Evolutionary conservation across 1,140 invertebrate genomes (phyloP), one percentile per base, ranked within the genome.

Genomic region (Ips typographus): DNA sequence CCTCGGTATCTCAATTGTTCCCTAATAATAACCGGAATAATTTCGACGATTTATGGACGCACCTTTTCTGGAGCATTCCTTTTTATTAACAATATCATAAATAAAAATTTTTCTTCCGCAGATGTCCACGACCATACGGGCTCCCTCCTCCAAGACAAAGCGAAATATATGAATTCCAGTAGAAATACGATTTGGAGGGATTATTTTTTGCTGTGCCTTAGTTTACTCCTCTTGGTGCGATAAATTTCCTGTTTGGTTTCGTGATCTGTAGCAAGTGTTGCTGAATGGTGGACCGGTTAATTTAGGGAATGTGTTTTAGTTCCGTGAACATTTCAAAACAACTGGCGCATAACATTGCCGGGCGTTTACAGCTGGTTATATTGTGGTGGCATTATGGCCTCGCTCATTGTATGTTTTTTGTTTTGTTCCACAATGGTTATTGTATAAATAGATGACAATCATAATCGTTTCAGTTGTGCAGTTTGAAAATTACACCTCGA

Each of bases 1-100:
- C 6, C 53, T 37, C 53, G 22, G 53, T 39, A 39, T 56, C 52
- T 55, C 52, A 55, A 55, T 55, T 55, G 52, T 55, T 55, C n/a
- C n/a, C n/a, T 38, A n/a, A 55, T 55, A 55, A 65, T 51, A 55
- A 65, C 22, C n/a, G 4, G 52, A 6, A 53, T 65, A 43, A 57
- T 40, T 8, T 58, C 38, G 7, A 6, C 6, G 56, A 58, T 40
- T 58, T 58, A 40, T 40, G 7, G 7, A 6, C 44, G 44, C 52
- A 43, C 51, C 64, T 61, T 40, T 65, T 53, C 39, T 6, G n/a
- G 65, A 61, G 56, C 44, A 47, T 52, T 57, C 64, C 38, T 65
- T 66, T 71, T 61, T 60, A 40, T 71, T 63, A 71, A 64, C 47
- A 42, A 52, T 71, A 66, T 66, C 37, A 58, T 58, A 58, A 58